Evolutionary conservation across 92 coral and sea anemone species (phyloP).

Genomic region (Epizoanthus scotinus): DNA sequence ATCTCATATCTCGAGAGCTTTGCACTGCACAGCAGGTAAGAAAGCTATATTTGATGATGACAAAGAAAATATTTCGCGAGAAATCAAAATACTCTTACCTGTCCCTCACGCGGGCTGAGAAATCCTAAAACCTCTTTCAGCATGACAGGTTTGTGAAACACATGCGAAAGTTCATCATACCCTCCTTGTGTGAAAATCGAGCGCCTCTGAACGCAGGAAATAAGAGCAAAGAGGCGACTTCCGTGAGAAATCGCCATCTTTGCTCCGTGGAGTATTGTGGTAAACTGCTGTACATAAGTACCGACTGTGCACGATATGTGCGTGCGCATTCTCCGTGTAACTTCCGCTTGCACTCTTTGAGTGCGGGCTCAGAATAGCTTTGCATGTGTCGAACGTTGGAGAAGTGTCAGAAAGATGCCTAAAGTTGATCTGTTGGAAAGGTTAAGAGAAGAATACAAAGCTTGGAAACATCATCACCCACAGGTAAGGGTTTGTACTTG

Average conservation of each 20-base stretch:
- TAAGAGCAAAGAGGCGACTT: conserved; percentile 61
- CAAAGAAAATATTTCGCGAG: conserved; percentile 11
- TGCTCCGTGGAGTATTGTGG: neutral
- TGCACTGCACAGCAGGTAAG: conserved; percentile 13
- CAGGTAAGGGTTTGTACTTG: conserved; percentile 38
- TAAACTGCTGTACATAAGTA: conserved; percentile 42
- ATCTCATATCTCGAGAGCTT: no score
- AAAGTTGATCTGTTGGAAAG: conserved; percentile 78
- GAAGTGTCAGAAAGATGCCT: neutral
- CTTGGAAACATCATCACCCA: conserved; percentile 87
- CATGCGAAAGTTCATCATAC: conserved; percentile 50
- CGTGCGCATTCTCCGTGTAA: neutral
- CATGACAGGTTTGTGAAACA: conserved; percentile 82
- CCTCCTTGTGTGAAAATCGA: conserved; percentile 60
- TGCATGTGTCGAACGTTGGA: neutral
- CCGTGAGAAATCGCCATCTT: conserved; percentile 71
- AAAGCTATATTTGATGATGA: neutral
- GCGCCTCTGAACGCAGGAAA: conserved; percentile 60
- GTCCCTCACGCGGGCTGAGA: conserved; percentile 76
- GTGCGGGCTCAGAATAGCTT: no score
- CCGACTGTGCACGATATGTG: neutral
- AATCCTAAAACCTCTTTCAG: conserved; percentile 78
- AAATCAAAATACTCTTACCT: conserved; percentile 48
- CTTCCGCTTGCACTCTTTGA: neutral
- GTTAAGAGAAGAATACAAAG: conserved; percentile 80